Conservation (phyloP, 1,140 invertebrate genomes). For the Penaeus indicus region DNA sequence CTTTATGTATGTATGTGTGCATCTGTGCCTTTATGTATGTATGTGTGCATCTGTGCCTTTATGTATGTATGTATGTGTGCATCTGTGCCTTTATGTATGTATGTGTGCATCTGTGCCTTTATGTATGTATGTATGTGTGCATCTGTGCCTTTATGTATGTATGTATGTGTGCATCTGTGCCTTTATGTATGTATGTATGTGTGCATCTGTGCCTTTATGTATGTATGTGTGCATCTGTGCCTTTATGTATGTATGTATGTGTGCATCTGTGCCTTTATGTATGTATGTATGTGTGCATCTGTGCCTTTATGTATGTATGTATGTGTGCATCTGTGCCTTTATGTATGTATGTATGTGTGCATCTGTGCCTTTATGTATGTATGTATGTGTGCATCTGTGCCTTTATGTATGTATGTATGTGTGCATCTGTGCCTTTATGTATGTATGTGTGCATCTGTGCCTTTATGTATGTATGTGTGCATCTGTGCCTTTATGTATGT, state of each 20-base stretch:
- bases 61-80: not conserved
- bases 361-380: not conserved
- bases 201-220: not conserved
- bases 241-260: not conserved
- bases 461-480: not conserved
- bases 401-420: not conserved
- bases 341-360: not conserved
- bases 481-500: not conserved
- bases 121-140: conserved; percentile 1
- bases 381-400: conserved; percentile 8
- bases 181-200: not conserved
- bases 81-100: no score
- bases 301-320: not conserved
- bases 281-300: not conserved
- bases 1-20: not conserved
- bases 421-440: no score
- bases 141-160: not conserved
- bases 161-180: not conserved
- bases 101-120: not conserved
- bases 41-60: not conserved
- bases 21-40: not conserved
- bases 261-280: no score
- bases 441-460: no score
- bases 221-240: conserved; percentile 1
- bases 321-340: no score